phyloP scores from a whole-genome alignment of 2,888 invertebrate species.

The Kryphioiulus occultus region DNA sequence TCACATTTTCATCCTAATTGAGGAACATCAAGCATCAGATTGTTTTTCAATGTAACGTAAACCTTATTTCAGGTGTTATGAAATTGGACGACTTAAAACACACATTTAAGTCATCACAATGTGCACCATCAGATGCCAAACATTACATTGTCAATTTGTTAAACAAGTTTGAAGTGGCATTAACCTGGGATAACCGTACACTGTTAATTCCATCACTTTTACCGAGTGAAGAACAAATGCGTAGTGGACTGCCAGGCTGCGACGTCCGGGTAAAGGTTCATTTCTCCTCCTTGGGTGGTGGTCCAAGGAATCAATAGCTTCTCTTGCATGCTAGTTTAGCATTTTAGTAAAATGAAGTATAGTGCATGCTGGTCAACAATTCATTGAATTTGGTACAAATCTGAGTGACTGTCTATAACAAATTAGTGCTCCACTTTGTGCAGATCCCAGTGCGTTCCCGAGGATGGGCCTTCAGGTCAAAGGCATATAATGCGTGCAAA shows the following conservation, averaged over 20 bases:
- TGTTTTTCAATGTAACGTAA: neutral
- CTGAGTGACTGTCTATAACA: slow-evolving; percentile 24
- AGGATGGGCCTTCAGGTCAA: slow-evolving; percentile 72
- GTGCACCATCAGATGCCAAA: slow-evolving; percentile 72
- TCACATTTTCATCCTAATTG: slow-evolving; percentile 8
- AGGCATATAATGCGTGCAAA: slow-evolving; percentile 62
- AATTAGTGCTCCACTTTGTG: slow-evolving; percentile 20
- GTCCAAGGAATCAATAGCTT: slow-evolving; percentile 13
- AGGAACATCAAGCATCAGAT: neutral
- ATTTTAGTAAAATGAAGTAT: slow-evolving; percentile 14
- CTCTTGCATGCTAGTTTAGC: slow-evolving; percentile 30
- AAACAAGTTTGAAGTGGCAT: slow-evolving; percentile 96
- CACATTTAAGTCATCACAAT: slow-evolving; percentile 87
- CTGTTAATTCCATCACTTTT: slow-evolving; percentile 88
- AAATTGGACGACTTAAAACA: slow-evolving; percentile 89
- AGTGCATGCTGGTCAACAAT: neutral
- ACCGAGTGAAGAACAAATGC: slow-evolving; percentile 78
- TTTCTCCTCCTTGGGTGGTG: slow-evolving; percentile 39
- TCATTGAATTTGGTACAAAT: neutral
- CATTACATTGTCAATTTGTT: slow-evolving; percentile 89
- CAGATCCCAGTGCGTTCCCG: slow-evolving; percentile 72
- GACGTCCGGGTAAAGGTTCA: slow-evolving; percentile 61
- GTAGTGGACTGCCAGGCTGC: slow-evolving; percentile 63
- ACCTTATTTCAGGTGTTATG: slow-evolving; percentile 71
- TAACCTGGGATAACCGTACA: slow-evolving; percentile 93